phyloP scores from a whole-genome alignment of 2,797 vertebrate genomes.

The Champsocephalus esox region DNA sequence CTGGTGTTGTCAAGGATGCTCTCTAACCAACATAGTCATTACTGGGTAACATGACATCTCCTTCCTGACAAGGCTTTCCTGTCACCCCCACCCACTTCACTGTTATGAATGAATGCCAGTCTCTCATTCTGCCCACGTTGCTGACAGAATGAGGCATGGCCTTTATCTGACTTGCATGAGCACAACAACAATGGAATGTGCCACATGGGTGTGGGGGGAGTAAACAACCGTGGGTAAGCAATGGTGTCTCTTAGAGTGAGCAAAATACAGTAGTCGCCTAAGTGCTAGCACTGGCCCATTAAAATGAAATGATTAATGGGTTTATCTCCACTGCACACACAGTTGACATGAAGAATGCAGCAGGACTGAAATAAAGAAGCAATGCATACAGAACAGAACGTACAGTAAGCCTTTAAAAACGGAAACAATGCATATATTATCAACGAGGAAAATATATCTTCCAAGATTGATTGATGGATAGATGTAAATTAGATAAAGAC shows the following conservation, averaged over 20 bases:
- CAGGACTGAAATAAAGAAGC: slow-evolving; percentile 52
- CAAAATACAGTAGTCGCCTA: slow-evolving; percentile 67
- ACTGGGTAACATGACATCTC: slow-evolving; percentile 83
- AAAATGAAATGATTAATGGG: slow-evolving; percentile 81
- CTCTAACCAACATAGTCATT: slow-evolving; percentile 86
- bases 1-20: slow-evolving; percentile 83
- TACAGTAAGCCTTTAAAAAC: slow-evolving; percentile 50
- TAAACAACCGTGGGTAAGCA: slow-evolving; percentile 64
- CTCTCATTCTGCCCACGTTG: slow-evolving; percentile 61
- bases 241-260: slow-evolving; percentile 63
- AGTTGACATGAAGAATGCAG: slow-evolving; percentile 59
- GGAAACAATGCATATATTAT: slow-evolving; percentile 33
- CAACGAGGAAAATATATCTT: neutral
- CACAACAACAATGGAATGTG: slow-evolving; percentile 75
- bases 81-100: slow-evolving; percentile 40
- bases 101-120: slow-evolving; percentile 78
- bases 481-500: neutral
- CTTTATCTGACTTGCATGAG: slow-evolving; percentile 85
- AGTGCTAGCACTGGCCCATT: slow-evolving; percentile 75
- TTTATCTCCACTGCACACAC: slow-evolving; percentile 68
- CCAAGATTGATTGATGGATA: neutral
- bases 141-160: slow-evolving; percentile 82
- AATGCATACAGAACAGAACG: slow-evolving; percentile 34
- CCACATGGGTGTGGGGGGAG: slow-evolving; percentile 51
- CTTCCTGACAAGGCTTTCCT: slow-evolving; percentile 75